A percentile compares a stretch with the other conserved stretches of the same genome.
Evolutionary conservation across 2,888 invertebrate species (phyloP).

Genomic region (Eupithecia centaureata): DNA sequence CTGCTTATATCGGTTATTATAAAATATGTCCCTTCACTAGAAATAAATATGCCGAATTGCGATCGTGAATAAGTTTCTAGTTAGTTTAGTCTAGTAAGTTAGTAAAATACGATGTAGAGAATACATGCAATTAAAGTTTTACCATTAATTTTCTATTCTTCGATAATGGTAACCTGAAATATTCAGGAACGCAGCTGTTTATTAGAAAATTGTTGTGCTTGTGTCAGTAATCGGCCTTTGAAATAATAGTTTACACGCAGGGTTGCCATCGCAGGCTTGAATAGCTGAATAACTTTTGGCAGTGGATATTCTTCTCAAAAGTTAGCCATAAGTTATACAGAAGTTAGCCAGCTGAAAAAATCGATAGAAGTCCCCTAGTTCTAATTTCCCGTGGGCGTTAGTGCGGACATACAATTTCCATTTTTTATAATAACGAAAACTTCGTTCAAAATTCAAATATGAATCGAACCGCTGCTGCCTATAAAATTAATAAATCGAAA

Average conservation of each 20-base stretch:
- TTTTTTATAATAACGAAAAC: background rate
- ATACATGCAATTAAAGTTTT: background rate
- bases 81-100: too few species aligned
- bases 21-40: slow-evolving; percentile 1
- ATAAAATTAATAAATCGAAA: too few species aligned
- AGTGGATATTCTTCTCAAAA: background rate
- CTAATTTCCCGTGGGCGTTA: background rate
- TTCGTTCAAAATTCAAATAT: background rate
- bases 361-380: background rate
- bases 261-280: slow-evolving; percentile 12
- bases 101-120: too few species aligned
- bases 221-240: slow-evolving; percentile 23
- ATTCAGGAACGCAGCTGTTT: slow-evolving; percentile 24
- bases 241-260: slow-evolving; percentile 23
- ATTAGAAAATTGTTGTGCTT: slow-evolving; percentile 33
- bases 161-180: slow-evolving; percentile 22
- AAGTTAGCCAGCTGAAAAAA: background rate
- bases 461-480: too few species aligned
- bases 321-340: background rate
- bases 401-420: background rate
- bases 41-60: slow-evolving; percentile 4
- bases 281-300: too few species aligned
- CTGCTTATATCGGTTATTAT: slow-evolving; percentile 13
- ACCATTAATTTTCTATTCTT: background rate
- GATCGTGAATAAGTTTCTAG: background rate